Evolutionary conservation across 2,113 vertebrate species (phyloP), one percentile per base, ranked within the genome.

Genomic region (Gymnorhina tibicen): DNA sequence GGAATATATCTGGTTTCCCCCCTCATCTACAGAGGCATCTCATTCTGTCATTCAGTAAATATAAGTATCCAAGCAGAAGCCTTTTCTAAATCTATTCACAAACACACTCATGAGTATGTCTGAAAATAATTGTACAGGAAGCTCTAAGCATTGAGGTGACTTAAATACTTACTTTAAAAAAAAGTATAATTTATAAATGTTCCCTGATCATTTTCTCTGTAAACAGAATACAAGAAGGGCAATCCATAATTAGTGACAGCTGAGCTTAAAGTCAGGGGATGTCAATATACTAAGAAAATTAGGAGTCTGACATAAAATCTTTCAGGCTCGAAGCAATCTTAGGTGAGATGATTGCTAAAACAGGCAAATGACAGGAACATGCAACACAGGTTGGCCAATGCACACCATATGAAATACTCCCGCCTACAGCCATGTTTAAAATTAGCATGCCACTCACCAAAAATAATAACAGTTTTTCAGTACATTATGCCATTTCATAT

Each of bases 31-130:
- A 66, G 80, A 94, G 64, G 15, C 62, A 80, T 89, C 76, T 92
- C 47, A 64, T 94, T 95, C 87, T 85, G 91, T 88, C 86, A 94
- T 90, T 97, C 85, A 91, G 60, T 73, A 91, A 97, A 95, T 91
- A 33, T 5, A 96, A 96, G 85, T 53, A 91, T 28, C 55, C 69
- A 6, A 96, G 70, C 0, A 2, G n/a, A 95, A 94, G 52, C 19
- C 41, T 96, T 87, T 95, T 68, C 77, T 86, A 84, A 93, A 92
- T 84, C 55, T 81, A 13, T 82, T 92, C 89, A 82, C 18, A 50
- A 76, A 82, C 37, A 49, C 28, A 56, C 21, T 69, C 21, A 69
- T 9, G 19, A 3, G 3, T 10, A 81, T 46, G 33, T 90, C 77
- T 85, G 30, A 62, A 81, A 86, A 91, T 66, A 39, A 75, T 6